phyloP scores from a whole-genome alignment of 2,113 vertebrate species.

The Tragelaphus buxtoni region DNA sequence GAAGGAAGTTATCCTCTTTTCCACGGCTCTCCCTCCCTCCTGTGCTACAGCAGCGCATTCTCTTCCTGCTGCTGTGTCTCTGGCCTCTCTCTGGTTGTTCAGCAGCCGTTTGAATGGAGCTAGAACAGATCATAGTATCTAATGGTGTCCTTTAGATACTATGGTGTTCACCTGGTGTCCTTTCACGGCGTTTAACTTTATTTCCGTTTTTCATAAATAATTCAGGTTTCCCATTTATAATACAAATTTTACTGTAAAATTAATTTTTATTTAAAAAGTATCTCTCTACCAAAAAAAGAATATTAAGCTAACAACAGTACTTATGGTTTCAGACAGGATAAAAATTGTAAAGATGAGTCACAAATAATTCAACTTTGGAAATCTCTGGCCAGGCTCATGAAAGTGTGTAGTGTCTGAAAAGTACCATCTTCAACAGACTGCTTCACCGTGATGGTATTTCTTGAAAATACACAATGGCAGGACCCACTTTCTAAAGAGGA shows the following conservation, averaged over 20 bases:
- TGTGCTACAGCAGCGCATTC: too few species aligned
- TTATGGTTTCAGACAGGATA: fast-evolving
- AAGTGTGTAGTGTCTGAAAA: fast-evolving
- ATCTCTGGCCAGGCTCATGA: too few species aligned
- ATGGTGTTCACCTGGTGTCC: too few species aligned
- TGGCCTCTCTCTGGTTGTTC: neutral
- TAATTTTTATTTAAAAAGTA: neutral
- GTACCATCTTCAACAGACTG: neutral
- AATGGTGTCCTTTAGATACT: too few species aligned
- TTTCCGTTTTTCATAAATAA: neutral
- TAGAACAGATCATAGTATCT: fast-evolving
- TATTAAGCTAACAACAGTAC: neutral
- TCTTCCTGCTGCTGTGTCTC: fast-evolving
- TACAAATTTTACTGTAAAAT: neutral
- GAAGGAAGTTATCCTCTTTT: neutral
- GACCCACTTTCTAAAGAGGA: neutral
- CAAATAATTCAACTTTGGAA: neutral
- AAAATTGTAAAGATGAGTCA: neutral
- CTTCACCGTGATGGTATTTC: fast-evolving
- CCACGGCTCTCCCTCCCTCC: neutral
- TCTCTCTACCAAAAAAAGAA: neutral
- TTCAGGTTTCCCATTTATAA: neutral
- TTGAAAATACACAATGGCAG: neutral
- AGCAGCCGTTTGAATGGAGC: too few species aligned
- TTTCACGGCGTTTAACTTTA: neutral